Percentiles rank a stretch among this genome's conserved stretches.
phyloP scores from a whole-genome alignment of 2,888 invertebrate species.

The Onthophagus sagittarius region DNA sequence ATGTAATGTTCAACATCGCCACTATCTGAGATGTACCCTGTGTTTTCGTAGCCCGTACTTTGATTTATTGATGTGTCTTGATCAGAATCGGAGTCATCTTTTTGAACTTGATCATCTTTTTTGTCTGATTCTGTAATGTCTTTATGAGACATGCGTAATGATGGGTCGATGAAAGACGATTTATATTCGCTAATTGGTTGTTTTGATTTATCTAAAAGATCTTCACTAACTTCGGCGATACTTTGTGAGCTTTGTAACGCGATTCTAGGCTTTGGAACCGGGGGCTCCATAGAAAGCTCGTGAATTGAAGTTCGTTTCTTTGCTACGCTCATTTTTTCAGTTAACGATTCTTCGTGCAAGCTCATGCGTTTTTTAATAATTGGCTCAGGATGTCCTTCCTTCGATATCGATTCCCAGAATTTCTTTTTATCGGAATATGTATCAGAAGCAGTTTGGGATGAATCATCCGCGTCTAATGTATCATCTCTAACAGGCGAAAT shows the following conservation, averaged over 20 bases:
- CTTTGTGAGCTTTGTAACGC: conserved; percentile 31
- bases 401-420: conserved; percentile 52
- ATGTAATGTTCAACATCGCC: conserved; percentile 48
- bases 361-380: conserved; percentile 39
- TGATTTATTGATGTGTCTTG: conserved; percentile 33
- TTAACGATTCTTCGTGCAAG: conserved; percentile 35
- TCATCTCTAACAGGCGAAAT: conserved; percentile 41
- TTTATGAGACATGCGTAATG: conserved; percentile 19
- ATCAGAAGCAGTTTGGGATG: conserved; percentile 36
- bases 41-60: conserved; percentile 41
- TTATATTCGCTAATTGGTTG: conserved; percentile 41
- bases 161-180: conserved; percentile 42
- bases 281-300: conserved; percentile 38
- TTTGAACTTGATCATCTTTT: conserved; percentile 23
- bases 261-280: conserved; percentile 49
- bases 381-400: conserved; percentile 35
- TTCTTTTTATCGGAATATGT: conserved; percentile 51
- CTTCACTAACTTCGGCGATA: conserved; percentile 21
- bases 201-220: conserved; percentile 24
- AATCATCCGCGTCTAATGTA: conserved; percentile 36
- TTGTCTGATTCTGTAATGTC: conserved; percentile 22
- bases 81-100: conserved; percentile 45
- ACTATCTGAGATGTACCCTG: conserved; percentile 47
- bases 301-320: conserved; percentile 44
- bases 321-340: conserved; percentile 33